These are phyloP conservation scores for Doris montereyensis DNA, from an alignment of 2,888 invertebrate genomes.

Conservation along the genomic window DNA sequence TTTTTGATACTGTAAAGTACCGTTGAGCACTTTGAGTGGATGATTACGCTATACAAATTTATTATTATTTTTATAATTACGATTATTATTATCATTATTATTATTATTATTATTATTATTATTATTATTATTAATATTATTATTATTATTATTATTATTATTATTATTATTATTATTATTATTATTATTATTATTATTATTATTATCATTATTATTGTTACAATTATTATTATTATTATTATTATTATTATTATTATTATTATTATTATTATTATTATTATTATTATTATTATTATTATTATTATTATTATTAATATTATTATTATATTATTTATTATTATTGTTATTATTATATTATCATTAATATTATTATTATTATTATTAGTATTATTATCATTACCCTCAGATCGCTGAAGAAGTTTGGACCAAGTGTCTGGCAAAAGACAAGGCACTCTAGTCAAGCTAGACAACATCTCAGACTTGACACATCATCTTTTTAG, in stretches of 20 bases:
- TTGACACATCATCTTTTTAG: conserved; percentile 30
- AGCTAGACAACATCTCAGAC: conserved; percentile 20
- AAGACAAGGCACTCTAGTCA: background rate
- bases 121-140: background rate
- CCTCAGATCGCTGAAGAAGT: no score
- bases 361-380: background rate
- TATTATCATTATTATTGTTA: background rate
- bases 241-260: background rate
- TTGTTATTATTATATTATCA: background rate
- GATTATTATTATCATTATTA: no score
- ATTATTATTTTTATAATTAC: no score
- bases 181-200: background rate
- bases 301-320: background rate
- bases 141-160: background rate
- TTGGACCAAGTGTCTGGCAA: no score
- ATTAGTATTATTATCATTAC: background rate
- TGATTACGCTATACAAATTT: no score
- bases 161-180: background rate
- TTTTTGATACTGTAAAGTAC: no score
- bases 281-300: background rate
- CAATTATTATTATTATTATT: background rate
- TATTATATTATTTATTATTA: background rate
- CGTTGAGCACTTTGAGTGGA: no score
- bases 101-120: background rate
- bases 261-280: background rate